Evolutionary conservation across 2,113 vertebrate genomes (phyloP).

Genomic region (Ariopsis seemanni): DNA sequence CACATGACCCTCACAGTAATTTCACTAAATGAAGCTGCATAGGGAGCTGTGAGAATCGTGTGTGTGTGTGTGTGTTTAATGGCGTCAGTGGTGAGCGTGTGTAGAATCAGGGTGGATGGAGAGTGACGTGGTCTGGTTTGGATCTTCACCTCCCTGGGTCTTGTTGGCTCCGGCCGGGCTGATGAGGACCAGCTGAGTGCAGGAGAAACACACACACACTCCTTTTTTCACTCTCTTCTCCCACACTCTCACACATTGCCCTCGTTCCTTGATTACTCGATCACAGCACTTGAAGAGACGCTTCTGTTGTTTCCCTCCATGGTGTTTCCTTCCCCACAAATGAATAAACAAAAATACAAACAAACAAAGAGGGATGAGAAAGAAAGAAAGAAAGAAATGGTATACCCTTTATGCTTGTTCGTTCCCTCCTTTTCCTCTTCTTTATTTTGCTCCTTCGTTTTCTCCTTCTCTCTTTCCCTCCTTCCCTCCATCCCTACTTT

Average conservation of each 20-base stretch:
- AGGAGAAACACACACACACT: slow-evolving; percentile 25
- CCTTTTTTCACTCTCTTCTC: background rate
- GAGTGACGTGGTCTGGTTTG: slow-evolving; percentile 62
- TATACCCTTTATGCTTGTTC: background rate
- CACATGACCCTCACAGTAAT: slow-evolving; percentile 1
- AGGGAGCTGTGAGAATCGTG: background rate
- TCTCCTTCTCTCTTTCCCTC: background rate
- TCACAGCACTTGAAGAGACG: background rate
- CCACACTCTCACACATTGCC: background rate
- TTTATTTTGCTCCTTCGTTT: background rate
- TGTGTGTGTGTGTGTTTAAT: slow-evolving; percentile 50
- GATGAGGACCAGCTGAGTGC: slow-evolving; percentile 66
- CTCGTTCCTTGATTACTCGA: background rate
- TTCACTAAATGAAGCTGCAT: background rate
- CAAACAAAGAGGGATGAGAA: background rate
- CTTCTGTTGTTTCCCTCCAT: background rate
- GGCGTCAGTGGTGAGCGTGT: slow-evolving; percentile 64
- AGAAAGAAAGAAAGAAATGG: background rate
- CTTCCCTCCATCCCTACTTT: background rate
- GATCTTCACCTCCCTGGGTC: slow-evolving; percentile 54
- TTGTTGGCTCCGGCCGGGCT: slow-evolving; percentile 64
- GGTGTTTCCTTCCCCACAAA: background rate
- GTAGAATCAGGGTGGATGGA: slow-evolving; percentile 62
- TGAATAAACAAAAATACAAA: background rate
- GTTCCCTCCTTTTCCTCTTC: slow-evolving; percentile 2